These are phyloP conservation scores for Callyntrura guangdongensis DNA, from an alignment of 2,888 invertebrate genomes.

Conservation along the genomic window DNA sequence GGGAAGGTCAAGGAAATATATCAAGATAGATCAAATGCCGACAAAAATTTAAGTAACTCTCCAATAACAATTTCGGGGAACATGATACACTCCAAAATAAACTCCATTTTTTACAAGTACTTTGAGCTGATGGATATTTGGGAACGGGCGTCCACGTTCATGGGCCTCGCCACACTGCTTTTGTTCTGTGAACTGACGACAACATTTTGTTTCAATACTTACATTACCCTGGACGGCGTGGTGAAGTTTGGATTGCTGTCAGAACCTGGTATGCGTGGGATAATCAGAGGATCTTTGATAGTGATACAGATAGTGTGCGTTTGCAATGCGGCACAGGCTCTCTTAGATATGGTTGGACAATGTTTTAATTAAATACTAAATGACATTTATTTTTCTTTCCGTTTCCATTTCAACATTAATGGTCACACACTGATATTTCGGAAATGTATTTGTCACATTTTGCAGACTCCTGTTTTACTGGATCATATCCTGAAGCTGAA, in stretches of 20 bases:
- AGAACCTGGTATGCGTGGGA: not conserved
- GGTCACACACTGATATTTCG: not conserved
- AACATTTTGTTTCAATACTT: constrained; percentile 65
- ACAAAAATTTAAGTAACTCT: no score
- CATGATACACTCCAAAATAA: constrained; percentile 51
- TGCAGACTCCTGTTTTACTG: constrained; percentile 57
- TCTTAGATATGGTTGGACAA: constrained; percentile 56
- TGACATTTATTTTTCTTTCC: no score
- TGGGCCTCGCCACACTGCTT: constrained; percentile 69
- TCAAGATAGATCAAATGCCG: no score
- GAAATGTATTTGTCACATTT: not conserved
- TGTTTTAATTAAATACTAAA: not conserved
- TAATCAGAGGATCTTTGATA: constrained; percentile 38
- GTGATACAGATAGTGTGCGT: constrained; percentile 69
- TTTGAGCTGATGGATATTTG: constrained; percentile 70
- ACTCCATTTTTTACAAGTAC: constrained; percentile 49
- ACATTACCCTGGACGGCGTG: constrained; percentile 46
- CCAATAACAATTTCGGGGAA: not conserved
- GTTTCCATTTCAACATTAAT: not conserved
- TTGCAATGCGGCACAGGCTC: constrained; percentile 64
- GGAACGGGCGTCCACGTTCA: constrained; percentile 39
- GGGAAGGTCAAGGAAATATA: no score
- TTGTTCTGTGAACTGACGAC: constrained; percentile 67
- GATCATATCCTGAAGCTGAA: constrained; percentile 55
- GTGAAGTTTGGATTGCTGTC: constrained; percentile 58